Evolutionary conservation across 1,140 invertebrate genomes (phyloP).

Genomic region (Drosophila willistoni): DNA sequence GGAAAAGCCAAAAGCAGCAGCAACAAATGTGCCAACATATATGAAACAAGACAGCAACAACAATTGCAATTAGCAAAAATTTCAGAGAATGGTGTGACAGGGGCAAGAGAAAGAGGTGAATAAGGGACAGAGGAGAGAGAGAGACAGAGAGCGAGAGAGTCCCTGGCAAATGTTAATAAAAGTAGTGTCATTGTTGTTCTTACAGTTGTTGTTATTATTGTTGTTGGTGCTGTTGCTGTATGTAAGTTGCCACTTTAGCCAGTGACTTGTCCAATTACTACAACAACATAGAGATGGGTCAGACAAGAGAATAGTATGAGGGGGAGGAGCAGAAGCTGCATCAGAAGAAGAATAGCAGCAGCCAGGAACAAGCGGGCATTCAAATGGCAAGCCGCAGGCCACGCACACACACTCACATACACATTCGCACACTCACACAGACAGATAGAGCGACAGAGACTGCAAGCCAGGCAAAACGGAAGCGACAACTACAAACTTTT

Average conservation of each 20-base stretch:
- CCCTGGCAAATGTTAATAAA: conserved; percentile 62
- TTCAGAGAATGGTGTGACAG: conserved; percentile 32
- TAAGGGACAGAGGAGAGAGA: conserved; percentile 12
- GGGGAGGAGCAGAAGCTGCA: background rate
- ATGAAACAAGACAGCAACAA: conserved; percentile 59
- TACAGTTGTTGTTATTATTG: conserved; percentile 32
- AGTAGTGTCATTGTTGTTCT: conserved; percentile 41
- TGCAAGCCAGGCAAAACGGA: conserved; percentile 48
- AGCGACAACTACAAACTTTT: conserved; percentile 76
- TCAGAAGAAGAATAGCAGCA: conserved; percentile 3
- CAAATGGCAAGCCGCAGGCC: conserved; percentile 72
- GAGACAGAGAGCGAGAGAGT: conserved; percentile 11
- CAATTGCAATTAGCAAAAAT: conserved; percentile 67
- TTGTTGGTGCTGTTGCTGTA: conserved; percentile 33
- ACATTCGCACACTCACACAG: conserved; percentile 1
- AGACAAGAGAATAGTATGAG: conserved; percentile 1
- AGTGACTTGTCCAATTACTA: conserved; percentile 78
- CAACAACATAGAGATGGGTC: conserved; percentile 54
- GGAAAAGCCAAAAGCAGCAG: conserved; percentile 18
- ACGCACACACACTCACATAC: conserved; percentile 43
- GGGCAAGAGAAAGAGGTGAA: background rate
- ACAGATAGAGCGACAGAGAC: conserved; percentile 1
- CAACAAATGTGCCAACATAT: conserved; percentile 25
- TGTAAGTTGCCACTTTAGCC: conserved; percentile 66
- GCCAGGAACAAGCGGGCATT: conserved; percentile 51